Evolutionary conservation across 2,888 invertebrate genomes (phyloP).

Genomic region (Baccha elongata): DNA sequence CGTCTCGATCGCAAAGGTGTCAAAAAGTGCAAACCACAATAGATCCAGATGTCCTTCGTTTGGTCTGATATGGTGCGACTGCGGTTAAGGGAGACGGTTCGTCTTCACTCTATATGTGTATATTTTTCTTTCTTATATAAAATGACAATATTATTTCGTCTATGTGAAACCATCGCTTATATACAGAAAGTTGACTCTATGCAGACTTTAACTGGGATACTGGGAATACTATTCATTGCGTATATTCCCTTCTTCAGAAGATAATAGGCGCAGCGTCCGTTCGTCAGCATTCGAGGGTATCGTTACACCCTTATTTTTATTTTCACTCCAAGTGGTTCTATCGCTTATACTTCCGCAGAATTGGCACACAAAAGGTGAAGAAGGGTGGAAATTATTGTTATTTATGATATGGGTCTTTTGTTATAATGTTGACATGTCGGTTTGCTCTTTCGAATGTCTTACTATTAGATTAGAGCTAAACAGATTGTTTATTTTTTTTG

Average conservation of each 20-base stretch:
- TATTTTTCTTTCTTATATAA: slow-evolving; percentile 13
- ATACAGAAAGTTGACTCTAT: slow-evolving; percentile 24
- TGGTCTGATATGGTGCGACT: slow-evolving; percentile 31
- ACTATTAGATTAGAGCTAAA: slow-evolving; percentile 59
- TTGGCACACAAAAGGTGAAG: slow-evolving; percentile 78
- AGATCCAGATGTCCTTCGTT: slow-evolving; percentile 65
- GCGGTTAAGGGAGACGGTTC: slow-evolving; percentile 50
- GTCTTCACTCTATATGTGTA: slow-evolving; percentile 32
- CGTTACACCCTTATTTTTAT: slow-evolving; percentile 73
- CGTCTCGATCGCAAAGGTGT: slow-evolving; percentile 64
- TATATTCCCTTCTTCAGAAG: slow-evolving; percentile 37
- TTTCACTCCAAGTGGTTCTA: slow-evolving; percentile 62
- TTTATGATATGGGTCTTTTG: slow-evolving; percentile 79
- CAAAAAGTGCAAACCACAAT: slow-evolving; percentile 73
- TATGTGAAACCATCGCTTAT: slow-evolving; percentile 35
- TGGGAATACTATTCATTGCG: slow-evolving; percentile 63
- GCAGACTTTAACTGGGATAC: slow-evolving; percentile 50
- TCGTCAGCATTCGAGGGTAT: slow-evolving; percentile 57
- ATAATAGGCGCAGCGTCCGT: slow-evolving; percentile 74
- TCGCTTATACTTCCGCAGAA: slow-evolving; percentile 69
- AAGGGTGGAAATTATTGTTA: slow-evolving; percentile 82
- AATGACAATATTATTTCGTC: slow-evolving; percentile 13
- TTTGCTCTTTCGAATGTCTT: slow-evolving; percentile 58
- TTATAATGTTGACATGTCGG: slow-evolving; percentile 61
- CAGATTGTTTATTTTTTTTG: slow-evolving; percentile 14